Base-by-base conservation (phyloP, 2,113 vertebrate genomes). In the Neolamprologus fasciatus region DNA sequence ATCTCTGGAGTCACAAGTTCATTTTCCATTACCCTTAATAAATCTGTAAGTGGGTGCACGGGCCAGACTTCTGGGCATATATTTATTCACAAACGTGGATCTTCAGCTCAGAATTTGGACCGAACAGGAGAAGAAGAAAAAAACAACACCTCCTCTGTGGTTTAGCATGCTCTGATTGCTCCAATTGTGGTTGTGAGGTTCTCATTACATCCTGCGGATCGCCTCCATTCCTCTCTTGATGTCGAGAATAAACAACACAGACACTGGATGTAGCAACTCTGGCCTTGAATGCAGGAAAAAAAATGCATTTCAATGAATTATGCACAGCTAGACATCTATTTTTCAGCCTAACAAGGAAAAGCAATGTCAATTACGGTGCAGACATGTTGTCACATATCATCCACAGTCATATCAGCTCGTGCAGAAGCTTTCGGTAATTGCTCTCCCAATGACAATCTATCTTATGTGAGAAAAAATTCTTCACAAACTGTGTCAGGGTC, bases 271-370 rank as follows among this genome's bases (percentile, higher is more conserved):
- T 78, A 80, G 88, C 50, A 81, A 81, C 57, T 80, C 35, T 19
- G 80, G 80, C 51, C 84, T 90, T 82, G 50, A 92, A 90, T n/a
- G 85, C 9, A 50, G 28, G 7, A 7, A 17, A 78, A 84, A 61
- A 50, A 80, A 63, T 16, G 82, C 82, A 85, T 89, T 90, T 88
- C 9, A 47, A 89, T 95, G 58, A 94, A 94, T 94, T 93, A 93
- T 94, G 90, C 83, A 94, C 73, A 19, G 54, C 5, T 5, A 68
- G n/a, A 26, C 84, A 94, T 93, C 31, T 87, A 91, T 84, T 92
- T 94, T 95, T 94, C 89, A 94, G 84, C 84, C 47, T 71, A 92
- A 95, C 88, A 92, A 86, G 85, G 53, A 79, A 92, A 86, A 86
- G 82, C 68, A 42, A 87, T 93, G 91, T 91, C 91, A 94, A 71